phyloP scores from a whole-genome alignment of 2,888 invertebrate genomes.

The Theodoxus fluviatilis region DNA sequence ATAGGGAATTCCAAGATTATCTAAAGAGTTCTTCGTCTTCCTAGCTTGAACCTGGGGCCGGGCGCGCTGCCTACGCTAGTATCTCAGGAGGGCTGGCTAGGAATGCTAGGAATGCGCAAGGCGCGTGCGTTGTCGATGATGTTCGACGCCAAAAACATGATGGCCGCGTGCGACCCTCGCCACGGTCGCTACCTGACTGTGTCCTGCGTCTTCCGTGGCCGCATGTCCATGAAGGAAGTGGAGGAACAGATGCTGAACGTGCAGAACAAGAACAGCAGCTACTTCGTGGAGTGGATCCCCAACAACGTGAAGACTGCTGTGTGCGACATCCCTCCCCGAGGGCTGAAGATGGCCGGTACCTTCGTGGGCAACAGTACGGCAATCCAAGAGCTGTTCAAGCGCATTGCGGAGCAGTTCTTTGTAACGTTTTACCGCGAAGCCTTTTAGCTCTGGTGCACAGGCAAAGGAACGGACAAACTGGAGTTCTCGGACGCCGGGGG shows the following conservation, averaged over 20 bases:
- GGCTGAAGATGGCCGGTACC: constrained; percentile 26
- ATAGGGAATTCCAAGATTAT: too few species aligned
- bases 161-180: constrained; percentile 29
- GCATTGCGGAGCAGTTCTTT: constrained; percentile 24
- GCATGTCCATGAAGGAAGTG: constrained; percentile 31
- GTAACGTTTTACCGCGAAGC: constrained; percentile 18
- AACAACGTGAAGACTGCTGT: constrained; percentile 30
- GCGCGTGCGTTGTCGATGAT: too few species aligned
- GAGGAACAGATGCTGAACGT: constrained; percentile 27
- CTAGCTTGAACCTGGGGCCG: too few species aligned
- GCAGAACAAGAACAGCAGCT: constrained; percentile 23
- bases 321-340: constrained; percentile 30
- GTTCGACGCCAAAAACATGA: constrained; percentile 32
- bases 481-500: constrained; percentile 23
- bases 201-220: constrained; percentile 30
- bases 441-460: constrained; percentile 28
- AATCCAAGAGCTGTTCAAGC: constrained; percentile 27
- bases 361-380: constrained; percentile 30
- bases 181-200: constrained; percentile 30
- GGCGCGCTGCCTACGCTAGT: too few species aligned
- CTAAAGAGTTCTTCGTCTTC: too few species aligned
- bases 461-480: constrained; percentile 28
- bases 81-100: too few species aligned
- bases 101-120: too few species aligned
- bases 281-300: constrained; percentile 30